Evolutionary conservation across 2,888 invertebrate genomes (phyloP).

Genomic region (Athetis lepigone): DNA sequence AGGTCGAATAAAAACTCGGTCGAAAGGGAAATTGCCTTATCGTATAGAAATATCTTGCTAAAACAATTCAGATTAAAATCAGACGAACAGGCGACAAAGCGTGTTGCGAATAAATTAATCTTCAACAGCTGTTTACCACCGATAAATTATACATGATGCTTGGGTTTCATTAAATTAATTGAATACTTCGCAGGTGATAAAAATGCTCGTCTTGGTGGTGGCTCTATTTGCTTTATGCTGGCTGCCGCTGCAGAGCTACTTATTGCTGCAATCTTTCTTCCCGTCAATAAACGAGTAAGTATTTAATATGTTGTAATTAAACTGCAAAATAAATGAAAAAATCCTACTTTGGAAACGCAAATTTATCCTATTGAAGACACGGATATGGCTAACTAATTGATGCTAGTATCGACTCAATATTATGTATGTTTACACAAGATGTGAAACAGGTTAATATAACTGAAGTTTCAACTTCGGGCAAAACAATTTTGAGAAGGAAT

Average conservation of each 20-base stretch:
- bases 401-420: not conserved
- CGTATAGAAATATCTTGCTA: not conserved
- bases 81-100: conserved; percentile 5
- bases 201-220: conserved; percentile 96
- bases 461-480: not conserved
- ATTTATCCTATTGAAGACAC: not conserved
- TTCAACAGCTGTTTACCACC: conserved; percentile 9
- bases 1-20: not conserved
- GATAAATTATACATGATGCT: not conserved
- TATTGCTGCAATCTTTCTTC: conserved; percentile 93
- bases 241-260: conserved; percentile 95
- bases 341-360: not conserved
- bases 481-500: conserved; percentile 3
- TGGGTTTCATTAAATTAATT: conserved; percentile 16
- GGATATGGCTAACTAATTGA: not conserved
- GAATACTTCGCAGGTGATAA: conserved; percentile 93
- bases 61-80: conserved; percentile 15
- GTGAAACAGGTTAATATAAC: not conserved
- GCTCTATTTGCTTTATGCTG: conserved; percentile 95
- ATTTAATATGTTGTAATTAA: too few relatives aligned
- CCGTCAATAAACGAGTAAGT: conserved; percentile 93
- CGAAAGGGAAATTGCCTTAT: not conserved
- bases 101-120: conserved; percentile 24
- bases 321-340: too few relatives aligned
- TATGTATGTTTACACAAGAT: not conserved